These are phyloP conservation scores for Pararge aegeria DNA, from an alignment of 1,140 invertebrate genomes.

Conservation along the genomic window DNA sequence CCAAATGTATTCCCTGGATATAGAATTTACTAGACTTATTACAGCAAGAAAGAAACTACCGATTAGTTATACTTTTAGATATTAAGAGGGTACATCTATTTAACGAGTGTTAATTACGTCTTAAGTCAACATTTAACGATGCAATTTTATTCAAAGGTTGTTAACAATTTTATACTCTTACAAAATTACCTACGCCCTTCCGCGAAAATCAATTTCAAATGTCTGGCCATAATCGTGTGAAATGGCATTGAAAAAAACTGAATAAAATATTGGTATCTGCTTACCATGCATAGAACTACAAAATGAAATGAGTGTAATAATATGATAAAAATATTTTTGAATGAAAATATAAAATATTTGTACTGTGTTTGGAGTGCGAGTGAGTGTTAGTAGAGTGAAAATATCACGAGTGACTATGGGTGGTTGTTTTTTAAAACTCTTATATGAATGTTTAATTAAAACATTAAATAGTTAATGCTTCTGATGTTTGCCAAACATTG, in stretches of 20 bases:
- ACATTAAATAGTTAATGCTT: not conserved
- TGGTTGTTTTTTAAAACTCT: not conserved
- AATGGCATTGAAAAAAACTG: not conserved
- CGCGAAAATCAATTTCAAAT: no score
- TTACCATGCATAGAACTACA: not conserved
- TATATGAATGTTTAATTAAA: not conserved
- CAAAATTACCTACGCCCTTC: no score
- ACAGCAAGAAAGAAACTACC: no score
- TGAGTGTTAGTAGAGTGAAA: slow-evolving; percentile 24
- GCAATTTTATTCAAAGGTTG: no score
- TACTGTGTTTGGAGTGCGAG: slow-evolving; percentile 15
- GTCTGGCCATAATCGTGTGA: slow-evolving; percentile 2
- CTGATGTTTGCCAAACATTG: no score
- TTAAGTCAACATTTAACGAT: no score
- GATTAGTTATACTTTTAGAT: no score
- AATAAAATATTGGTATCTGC: not conserved
- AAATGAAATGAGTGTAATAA: not conserved
- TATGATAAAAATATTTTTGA: slow-evolving; percentile 5
- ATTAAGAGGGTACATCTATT: no score
- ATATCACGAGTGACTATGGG: slow-evolving; percentile 6
- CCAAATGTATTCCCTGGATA: no score
- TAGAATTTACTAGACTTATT: no score
- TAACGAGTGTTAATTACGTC: no score
- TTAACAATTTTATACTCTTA: no score
- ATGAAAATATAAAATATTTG: slow-evolving; percentile 12